Base-by-base conservation (phyloP, 2,797 vertebrate species). In the Microhierax caerulescens region DNA sequence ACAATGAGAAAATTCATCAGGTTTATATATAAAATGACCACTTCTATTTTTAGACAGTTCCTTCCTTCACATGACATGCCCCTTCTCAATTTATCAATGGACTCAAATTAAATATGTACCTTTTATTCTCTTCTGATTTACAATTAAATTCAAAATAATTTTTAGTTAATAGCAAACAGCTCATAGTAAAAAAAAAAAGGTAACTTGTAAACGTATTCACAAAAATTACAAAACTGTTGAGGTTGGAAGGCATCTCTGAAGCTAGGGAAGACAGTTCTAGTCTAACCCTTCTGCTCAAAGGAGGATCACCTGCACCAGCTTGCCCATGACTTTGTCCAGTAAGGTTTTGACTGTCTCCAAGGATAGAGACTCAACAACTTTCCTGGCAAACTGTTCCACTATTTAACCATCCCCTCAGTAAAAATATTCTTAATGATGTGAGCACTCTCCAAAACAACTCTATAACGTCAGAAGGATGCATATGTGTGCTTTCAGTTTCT, bases 181-280 rank as follows among this genome's bases (percentile, higher is more conserved):
- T 88, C 5, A 47, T 5, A 53, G 11, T 32, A 25, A 43, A 45
- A 50, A 59, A 23, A 21, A 37, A 20, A 19, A 32, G 20, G 4
- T 22, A 43, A 50, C 16, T 43, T 65, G 12, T 28, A 67, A 84
- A 39, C 9, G 77, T 73, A 63, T 59, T 48, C 34, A 86, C 19
- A 70, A 54, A 65, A 65, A 21, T 11, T 56, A 56, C 25, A 47
- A 11, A 59, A 60, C 25, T 25, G 9, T n/a, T 64, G 32, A 21
- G 28, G 10, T 67, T 74, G 22, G 36, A 73, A 85, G 25, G 15
- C 11, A 85, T 25, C 34, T 61, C 23, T 65, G 18, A 48, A 68
- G 10, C 17, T 2, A 5, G 21, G 61, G 18, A 48, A 68, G 10
- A 19, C 2, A 5, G 0, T 2, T 2, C 30, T 39, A 64, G 15